These are phyloP conservation scores for Periparus ater DNA, from an alignment of 2,797 vertebrate genomes.

Conservation along the genomic window DNA sequence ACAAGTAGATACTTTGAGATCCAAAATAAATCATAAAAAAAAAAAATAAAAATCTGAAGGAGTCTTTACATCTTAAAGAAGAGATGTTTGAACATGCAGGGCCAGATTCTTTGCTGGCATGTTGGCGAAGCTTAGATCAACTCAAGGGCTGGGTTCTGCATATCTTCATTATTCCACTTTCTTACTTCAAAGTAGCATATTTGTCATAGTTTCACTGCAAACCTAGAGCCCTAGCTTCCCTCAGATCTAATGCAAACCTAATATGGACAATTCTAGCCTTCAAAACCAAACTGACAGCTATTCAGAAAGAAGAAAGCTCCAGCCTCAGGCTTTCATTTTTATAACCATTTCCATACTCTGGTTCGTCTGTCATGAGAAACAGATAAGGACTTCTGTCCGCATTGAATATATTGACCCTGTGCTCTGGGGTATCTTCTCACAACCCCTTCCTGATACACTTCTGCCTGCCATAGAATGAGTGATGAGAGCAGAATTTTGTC, in stretches of 20 bases:
- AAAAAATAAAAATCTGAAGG: neutral
- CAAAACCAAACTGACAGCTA: constrained; percentile 28
- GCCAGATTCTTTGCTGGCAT: neutral
- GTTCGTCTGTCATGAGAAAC: neutral
- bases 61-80: neutral
- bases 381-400: constrained; percentile 14
- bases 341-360: constrained; percentile 25
- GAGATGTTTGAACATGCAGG: neutral
- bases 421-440: neutral
- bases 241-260: constrained; percentile 44
- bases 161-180: neutral
- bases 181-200: constrained; percentile 39
- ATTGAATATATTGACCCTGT: neutral
- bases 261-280: constrained; percentile 30
- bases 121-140: neutral
- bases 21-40: neutral
- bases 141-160: neutral
- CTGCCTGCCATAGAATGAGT: neutral
- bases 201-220: constrained; percentile 13
- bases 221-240: neutral
- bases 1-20: neutral
- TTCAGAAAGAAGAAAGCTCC: constrained; percentile 5
- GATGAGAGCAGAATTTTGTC: neutral
- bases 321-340: constrained; percentile 12
- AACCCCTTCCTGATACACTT: neutral